A percentile compares a stretch with the other conserved stretches of the same genome.
phyloP scores from a whole-genome alignment of 2,888 invertebrate genomes.

The Agrochola lychnidis region DNA sequence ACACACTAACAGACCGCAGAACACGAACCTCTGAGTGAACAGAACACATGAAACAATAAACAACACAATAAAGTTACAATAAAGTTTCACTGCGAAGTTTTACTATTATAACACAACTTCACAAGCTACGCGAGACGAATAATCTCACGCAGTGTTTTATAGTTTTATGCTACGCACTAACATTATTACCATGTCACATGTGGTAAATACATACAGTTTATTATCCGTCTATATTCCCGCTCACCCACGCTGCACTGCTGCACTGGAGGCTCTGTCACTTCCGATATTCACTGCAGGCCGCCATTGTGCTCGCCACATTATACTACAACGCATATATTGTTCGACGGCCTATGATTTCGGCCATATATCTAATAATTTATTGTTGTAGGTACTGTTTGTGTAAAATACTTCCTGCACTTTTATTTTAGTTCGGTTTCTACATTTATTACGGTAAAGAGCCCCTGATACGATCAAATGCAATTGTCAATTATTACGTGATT shows the following conservation, averaged over 20 bases:
- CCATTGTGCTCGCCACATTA: slow-evolving; percentile 51
- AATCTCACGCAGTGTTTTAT: neutral
- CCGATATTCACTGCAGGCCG: slow-evolving; percentile 45
- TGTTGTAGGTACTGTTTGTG: too few relatives aligned
- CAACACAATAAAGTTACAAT: neutral
- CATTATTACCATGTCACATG: too few relatives aligned
- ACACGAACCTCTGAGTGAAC: neutral
- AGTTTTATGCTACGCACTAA: neutral
- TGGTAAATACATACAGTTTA: neutral
- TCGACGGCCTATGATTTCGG: too few relatives aligned
- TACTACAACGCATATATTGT: slow-evolving; percentile 28
- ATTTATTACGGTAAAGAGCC: too few relatives aligned
- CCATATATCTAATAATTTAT: too few relatives aligned
- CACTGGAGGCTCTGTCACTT: slow-evolving; percentile 20
- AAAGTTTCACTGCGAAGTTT: neutral
- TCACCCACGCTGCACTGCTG: neutral
- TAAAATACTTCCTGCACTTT: too few relatives aligned
- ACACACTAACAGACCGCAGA: neutral
- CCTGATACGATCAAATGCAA: too few relatives aligned
- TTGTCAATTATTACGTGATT: too few relatives aligned
- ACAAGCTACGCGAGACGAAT: neutral
- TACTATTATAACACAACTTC: neutral
- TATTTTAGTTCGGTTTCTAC: too few relatives aligned
- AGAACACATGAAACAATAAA: neutral
- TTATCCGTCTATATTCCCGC: neutral